Evolutionary conservation across 2,888 invertebrate genomes (phyloP).

Genomic region (Cephus spinipes): DNA sequence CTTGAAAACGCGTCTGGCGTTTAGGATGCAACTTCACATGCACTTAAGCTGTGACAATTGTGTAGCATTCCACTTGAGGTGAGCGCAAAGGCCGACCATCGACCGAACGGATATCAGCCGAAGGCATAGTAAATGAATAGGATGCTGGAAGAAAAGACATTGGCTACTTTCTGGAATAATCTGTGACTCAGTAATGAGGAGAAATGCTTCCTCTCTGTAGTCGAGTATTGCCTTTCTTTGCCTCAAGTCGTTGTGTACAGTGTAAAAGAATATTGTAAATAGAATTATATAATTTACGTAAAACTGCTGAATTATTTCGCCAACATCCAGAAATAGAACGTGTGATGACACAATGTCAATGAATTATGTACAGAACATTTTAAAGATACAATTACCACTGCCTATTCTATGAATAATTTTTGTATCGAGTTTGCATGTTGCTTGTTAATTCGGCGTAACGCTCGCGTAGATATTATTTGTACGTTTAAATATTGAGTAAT

Average conservation of each 20-base stretch:
- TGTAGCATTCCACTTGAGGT: not conserved
- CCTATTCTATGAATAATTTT: constrained; percentile 47
- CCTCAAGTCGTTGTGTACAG: constrained; percentile 49
- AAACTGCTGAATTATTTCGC: constrained; percentile 17
- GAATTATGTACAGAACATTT: constrained; percentile 28
- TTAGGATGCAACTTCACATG: not conserved
- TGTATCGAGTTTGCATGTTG: constrained; percentile 40
- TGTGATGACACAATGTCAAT: constrained; percentile 13
- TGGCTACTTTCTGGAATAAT: not conserved
- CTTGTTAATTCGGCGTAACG: constrained; percentile 27
- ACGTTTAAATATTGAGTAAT: constrained; percentile 27
- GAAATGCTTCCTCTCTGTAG: not conserved
- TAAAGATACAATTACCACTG: constrained; percentile 49
- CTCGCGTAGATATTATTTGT: constrained; percentile 37
- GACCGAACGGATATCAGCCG: not conserved
- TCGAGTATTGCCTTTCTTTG: constrained; percentile 6
- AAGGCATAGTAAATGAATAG: not conserved
- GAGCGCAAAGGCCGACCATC: not conserved
- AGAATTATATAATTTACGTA: constrained; percentile 37
- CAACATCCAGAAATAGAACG: constrained; percentile 8
- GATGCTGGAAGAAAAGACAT: not conserved
- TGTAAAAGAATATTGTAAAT: constrained; percentile 56
- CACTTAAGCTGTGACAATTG: not conserved
- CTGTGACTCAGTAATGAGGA: not conserved
- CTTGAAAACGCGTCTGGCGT: not conserved